Conservation (phyloP, 2,888 invertebrate genomes). For the Myathropa florea region DNA sequence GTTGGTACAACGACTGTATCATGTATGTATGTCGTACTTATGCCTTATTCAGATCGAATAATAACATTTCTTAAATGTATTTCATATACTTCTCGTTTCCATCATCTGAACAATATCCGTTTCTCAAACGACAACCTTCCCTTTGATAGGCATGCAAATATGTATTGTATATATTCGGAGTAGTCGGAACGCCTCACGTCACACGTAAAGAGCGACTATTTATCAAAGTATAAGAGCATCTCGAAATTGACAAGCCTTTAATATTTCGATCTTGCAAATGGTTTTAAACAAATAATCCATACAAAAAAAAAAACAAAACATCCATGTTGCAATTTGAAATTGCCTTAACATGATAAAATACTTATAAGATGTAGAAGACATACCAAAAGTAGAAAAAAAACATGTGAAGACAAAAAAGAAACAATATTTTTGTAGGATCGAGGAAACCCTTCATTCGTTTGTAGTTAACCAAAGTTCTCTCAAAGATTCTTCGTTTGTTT, state of each 20-base stretch:
- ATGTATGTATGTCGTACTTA: too few relatives aligned
- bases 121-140: too few relatives aligned
- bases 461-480: constrained; percentile 39
- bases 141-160: too few relatives aligned
- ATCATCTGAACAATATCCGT: too few relatives aligned
- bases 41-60: too few relatives aligned
- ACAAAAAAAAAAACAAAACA: neutral
- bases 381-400: neutral
- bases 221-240: too few relatives aligned
- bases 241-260: neutral
- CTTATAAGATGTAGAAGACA: neutral
- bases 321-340: neutral
- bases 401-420: neutral
- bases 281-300: neutral
- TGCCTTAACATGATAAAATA: neutral
- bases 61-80: too few relatives aligned
- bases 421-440: constrained; percentile 25
- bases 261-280: constrained; percentile 43
- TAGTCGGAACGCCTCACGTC: too few relatives aligned
- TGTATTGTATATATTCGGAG: too few relatives aligned
- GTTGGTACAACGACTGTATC: too few relatives aligned
- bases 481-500: constrained; percentile 9
- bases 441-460: neutral
- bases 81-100: too few relatives aligned
- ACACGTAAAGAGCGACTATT: too few relatives aligned